phyloP scores from a whole-genome alignment of 2,113 vertebrate genomes.

The Malurus cyaneus region DNA sequence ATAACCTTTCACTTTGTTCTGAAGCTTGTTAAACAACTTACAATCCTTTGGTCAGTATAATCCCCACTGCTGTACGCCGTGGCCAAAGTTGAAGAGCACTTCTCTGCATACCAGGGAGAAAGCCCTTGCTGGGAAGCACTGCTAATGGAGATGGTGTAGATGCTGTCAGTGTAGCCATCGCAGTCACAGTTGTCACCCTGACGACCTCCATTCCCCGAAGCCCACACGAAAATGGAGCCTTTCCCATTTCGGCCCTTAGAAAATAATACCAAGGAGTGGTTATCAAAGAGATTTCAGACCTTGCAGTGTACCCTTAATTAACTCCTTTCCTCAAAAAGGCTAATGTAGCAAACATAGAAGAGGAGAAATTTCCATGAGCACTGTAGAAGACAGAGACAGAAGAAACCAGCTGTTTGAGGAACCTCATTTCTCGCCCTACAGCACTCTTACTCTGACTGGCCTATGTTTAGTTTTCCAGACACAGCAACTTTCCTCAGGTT shows the following conservation, averaged over 20 bases:
- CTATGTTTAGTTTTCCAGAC: neutral
- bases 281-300: neutral
- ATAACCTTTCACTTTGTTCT: neutral
- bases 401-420: neutral
- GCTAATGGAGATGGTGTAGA: conserved; percentile 98
- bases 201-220: conserved; percentile 95
- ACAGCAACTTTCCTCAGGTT: neutral
- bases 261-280: neutral
- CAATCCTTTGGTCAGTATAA: conserved; percentile 97
- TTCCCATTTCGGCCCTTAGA: conserved; percentile 93
- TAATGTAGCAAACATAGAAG: neutral
- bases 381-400: neutral
- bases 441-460: neutral
- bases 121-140: conserved; percentile 96
- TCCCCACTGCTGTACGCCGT: conserved; percentile 98
- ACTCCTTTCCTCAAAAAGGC: neutral
- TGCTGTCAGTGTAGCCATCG: conserved; percentile 97
- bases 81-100: conserved; percentile 96
- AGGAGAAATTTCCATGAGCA: neutral
- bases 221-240: conserved; percentile 98
- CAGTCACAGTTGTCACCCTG: conserved; percentile 98
- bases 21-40: conserved; percentile 73
- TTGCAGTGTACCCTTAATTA: neutral
- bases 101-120: conserved; percentile 98
- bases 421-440: neutral